Evolutionary conservation across 2,797 vertebrate genomes (phyloP).

Genomic region (Otolemur crassicaudatus): DNA sequence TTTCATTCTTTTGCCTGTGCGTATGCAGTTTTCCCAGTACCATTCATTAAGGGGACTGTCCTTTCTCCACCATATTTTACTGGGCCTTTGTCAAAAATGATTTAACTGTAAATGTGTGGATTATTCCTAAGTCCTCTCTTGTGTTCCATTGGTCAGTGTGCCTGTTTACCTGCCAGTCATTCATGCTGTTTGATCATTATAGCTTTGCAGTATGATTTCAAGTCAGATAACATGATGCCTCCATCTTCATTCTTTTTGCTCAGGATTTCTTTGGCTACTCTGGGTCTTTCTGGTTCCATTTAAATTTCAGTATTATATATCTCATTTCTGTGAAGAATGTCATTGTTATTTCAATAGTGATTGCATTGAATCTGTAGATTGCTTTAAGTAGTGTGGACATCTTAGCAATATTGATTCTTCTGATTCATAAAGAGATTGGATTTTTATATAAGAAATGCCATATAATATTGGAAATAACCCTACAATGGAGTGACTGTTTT

Average conservation of each 20-base stretch:
- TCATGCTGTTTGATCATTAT: background rate
- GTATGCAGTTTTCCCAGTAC: background rate
- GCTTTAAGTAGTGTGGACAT: background rate
- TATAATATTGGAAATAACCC: background rate
- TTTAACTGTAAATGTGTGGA: background rate
- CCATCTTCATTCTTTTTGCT: background rate
- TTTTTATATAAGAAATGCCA: constrained; percentile 1
- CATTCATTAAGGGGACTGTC: background rate
- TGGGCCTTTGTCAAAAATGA: background rate
- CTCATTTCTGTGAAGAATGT: background rate
- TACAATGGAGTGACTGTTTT: background rate
- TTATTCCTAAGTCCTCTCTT: background rate
- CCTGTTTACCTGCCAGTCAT: background rate
- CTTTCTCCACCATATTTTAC: background rate
- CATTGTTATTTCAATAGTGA: background rate
- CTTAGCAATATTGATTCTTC: background rate
- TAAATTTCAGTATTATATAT: background rate
- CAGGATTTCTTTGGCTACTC: background rate
- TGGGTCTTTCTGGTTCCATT: background rate
- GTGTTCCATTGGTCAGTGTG: background rate
- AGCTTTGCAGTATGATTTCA: background rate
- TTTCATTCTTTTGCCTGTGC: background rate
- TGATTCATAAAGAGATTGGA: background rate
- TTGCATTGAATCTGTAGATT: background rate
- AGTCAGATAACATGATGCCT: background rate